Evolutionary conservation across 1,140 invertebrate species (phyloP).

Genomic region (Lasioglossum albipes): DNA sequence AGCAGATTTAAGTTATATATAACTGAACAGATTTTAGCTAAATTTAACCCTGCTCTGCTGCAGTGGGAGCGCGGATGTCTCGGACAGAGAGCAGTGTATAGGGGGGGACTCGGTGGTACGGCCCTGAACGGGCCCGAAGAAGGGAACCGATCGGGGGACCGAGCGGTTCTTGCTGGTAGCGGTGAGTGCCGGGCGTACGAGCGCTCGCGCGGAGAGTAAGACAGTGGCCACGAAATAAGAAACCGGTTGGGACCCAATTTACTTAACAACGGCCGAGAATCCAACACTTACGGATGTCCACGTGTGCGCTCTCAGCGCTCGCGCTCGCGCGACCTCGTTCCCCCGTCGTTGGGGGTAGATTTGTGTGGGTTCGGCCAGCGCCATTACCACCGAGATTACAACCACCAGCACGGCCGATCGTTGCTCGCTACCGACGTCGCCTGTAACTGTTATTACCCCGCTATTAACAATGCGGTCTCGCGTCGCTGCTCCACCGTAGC

Average conservation of each 20-base stretch:
- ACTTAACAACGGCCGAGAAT: slow-evolving; percentile 80
- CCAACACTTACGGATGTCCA: slow-evolving; percentile 78
- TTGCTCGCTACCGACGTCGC: slow-evolving; percentile 31
- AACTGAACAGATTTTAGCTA: too few species aligned
- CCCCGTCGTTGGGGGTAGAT: slow-evolving; percentile 50
- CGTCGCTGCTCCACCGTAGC: slow-evolving; percentile 27
- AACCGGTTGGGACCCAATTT: slow-evolving; percentile 81
- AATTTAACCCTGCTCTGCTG: too few species aligned
- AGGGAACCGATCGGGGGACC: slow-evolving; percentile 53
- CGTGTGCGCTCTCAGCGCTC: slow-evolving; percentile 34
- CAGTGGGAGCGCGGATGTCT: background rate
- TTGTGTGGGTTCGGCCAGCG: slow-evolving; percentile 42
- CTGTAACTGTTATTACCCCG: slow-evolving; percentile 47
- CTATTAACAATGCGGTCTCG: slow-evolving; percentile 51
- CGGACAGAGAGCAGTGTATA: background rate
- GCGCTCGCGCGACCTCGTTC: background rate
- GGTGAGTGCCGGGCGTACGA: slow-evolving; percentile 49
- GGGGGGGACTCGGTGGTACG: slow-evolving; percentile 27
- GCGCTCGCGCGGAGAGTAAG: slow-evolving; percentile 69
- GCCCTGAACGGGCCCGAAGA: slow-evolving; percentile 55
- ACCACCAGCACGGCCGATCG: slow-evolving; percentile 45
- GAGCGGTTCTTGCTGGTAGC: slow-evolving; percentile 52
- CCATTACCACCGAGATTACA: slow-evolving; percentile 55
- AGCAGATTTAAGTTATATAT: too few species aligned
- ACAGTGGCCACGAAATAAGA: slow-evolving; percentile 80